Conservation (phyloP, 1,140 invertebrate genomes). For the Antheraea mylitta region DNA sequence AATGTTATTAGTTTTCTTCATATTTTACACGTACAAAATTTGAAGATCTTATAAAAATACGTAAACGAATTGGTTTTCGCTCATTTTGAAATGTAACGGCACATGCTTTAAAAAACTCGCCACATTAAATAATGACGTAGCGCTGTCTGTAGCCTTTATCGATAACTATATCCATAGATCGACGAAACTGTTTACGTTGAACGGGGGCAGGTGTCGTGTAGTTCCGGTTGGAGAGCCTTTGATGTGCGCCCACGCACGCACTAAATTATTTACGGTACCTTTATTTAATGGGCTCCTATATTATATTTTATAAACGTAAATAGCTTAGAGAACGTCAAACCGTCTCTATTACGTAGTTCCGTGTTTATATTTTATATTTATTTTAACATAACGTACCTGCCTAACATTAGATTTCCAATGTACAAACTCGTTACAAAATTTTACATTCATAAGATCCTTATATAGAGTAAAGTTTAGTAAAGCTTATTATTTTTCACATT, state of each 20-base stretch:
- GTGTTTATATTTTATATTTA: background rate
- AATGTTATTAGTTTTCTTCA: too few relatives aligned
- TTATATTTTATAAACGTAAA: constrained; percentile 6
- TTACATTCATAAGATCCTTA: too few relatives aligned
- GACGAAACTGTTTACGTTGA: background rate
- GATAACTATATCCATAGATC: background rate
- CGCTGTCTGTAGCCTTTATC: background rate
- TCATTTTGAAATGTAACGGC: too few relatives aligned
- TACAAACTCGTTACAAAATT: background rate
- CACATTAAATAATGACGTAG: background rate
- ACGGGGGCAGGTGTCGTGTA: constrained; percentile 35
- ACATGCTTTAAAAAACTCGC: background rate
- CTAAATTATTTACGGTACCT: constrained; percentile 22
- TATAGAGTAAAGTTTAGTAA: too few relatives aligned
- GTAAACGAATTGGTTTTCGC: too few relatives aligned
- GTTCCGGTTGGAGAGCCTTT: constrained; percentile 36
- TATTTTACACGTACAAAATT: too few relatives aligned
- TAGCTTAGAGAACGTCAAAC: constrained; percentile 1
- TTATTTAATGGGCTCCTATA: constrained; percentile 21
- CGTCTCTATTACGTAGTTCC: background rate
- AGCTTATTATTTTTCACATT: too few relatives aligned
- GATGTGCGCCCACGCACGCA: constrained; percentile 28
- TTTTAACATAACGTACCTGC: background rate
- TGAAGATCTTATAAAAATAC: too few relatives aligned
- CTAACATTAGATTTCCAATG: background rate